phyloP scores from a whole-genome alignment of 37 sponge, comb jelly and placozoan species.

The Oopsacas minuta region DNA sequence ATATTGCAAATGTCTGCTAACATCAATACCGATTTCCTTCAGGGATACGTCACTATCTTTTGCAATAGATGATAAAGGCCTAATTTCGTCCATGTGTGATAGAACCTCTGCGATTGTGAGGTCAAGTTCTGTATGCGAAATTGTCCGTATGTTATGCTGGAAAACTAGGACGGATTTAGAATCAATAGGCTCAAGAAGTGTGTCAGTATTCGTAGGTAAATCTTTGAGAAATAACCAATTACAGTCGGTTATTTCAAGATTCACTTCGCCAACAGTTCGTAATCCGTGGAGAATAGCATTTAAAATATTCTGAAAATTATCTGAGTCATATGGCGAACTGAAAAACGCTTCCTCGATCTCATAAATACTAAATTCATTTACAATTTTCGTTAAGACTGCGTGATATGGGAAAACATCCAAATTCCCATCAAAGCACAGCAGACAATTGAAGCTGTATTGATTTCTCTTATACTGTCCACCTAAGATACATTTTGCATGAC shows the following conservation, averaged over 20 bases:
- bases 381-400: not conserved
- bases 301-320: not conserved
- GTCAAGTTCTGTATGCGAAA: not conserved
- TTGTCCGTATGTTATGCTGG: not conserved
- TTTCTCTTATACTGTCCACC: not conserved
- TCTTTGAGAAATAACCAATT: not conserved
- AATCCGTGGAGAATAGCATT: not conserved
- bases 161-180: not conserved
- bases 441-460: not conserved
- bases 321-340: not conserved
- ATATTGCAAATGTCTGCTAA: constrained; percentile 1
- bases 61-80: not conserved
- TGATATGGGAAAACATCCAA: not conserved
- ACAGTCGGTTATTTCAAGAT: not conserved
- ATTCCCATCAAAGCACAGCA: not conserved
- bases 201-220: not conserved
- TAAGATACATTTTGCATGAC: not conserved
- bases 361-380: not conserved
- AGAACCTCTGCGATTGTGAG: not conserved
- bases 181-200: not conserved
- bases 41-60: not conserved
- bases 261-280: not conserved
- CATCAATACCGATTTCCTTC: not conserved
- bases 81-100: not conserved
- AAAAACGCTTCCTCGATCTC: not conserved